These are phyloP conservation scores for Penelope pileata DNA, from an alignment of 2,113 vertebrate genomes.

Conservation along the genomic window DNA sequence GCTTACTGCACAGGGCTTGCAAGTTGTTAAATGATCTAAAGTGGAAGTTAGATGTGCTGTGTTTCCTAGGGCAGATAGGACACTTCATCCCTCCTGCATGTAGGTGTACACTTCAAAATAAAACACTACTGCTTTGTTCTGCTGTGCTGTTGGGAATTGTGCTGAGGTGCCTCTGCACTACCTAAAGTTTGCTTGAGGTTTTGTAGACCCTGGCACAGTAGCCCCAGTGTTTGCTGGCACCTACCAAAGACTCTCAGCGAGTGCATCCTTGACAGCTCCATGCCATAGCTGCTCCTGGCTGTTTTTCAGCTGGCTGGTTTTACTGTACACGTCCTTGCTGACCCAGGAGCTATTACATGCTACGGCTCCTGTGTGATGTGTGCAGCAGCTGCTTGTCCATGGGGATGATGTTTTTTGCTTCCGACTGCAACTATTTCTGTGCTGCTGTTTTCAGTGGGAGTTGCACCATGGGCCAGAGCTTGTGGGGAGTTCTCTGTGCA, in stretches of 20 bases:
- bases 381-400: slow-evolving; percentile 31
- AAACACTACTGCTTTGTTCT: background rate
- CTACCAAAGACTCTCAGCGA: background rate
- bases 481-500: background rate
- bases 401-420: background rate
- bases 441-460: background rate
- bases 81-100: background rate
- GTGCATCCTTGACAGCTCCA: background rate
- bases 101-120: background rate
- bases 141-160: background rate
- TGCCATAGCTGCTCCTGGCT: background rate
- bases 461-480: background rate
- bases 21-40: background rate
- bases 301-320: slow-evolving; percentile 40
- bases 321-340: background rate
- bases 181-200: background rate
- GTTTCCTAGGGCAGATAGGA: background rate
- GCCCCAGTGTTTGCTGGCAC: background rate
- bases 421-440: background rate
- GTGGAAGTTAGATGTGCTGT: background rate
- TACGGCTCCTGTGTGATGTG: background rate
- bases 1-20: background rate
- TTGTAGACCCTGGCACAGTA: background rate
- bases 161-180: background rate
- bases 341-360: background rate